Base-by-base conservation (phyloP, 2,888 invertebrate species). In the Apamea sordens region DNA sequence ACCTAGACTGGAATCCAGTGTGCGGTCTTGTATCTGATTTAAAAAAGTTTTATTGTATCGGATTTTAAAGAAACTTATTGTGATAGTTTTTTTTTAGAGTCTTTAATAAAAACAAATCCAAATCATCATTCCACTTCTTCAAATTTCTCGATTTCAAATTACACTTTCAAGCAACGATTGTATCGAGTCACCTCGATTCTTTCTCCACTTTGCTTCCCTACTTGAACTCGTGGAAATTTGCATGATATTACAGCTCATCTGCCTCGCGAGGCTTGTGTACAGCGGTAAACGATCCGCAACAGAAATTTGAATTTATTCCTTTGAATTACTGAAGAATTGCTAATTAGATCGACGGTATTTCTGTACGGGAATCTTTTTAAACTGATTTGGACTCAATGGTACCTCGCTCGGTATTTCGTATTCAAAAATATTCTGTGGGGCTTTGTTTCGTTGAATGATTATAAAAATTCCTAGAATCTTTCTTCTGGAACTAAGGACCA, bases 221-320 rank as follows among this genome's bases (percentile, higher is more conserved):
- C 70, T 86, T 76, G 68, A 94, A 93, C 92, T 92, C 90, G 91
- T 89, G 90, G 88, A 93, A 94, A 95, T 96, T 96, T 96, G 94
- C 95, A 96, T 96, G 93, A 95, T 95, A 95, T 95, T 95, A 94
- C 93, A 90, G 93, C 93, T 95, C 93, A 94, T 94, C 89, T 91
- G 90, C 87, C 86, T 84, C 83, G 85, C 85, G 80, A 92, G 92
- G 87, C 91, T 91, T 91, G 91, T 93, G 88, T 93, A 94, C 91
- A 92, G 90, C 92, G 89, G 93, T 92, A 93, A 95, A 94, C 93
- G 94, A 93, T 93, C 92, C 93, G 90, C 89, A 93, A 93, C 93
- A 92, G 81, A 91, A 93, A 93, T 93, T 92, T 93, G 91, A 93
- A 93, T 93, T 91, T 92, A 88, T 90, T 90, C 88, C 90, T 89